Evolutionary conservation across 2,888 invertebrate species (phyloP), one percentile per base, ranked within the genome.

Genomic region (Microdon myrmicae): DNA sequence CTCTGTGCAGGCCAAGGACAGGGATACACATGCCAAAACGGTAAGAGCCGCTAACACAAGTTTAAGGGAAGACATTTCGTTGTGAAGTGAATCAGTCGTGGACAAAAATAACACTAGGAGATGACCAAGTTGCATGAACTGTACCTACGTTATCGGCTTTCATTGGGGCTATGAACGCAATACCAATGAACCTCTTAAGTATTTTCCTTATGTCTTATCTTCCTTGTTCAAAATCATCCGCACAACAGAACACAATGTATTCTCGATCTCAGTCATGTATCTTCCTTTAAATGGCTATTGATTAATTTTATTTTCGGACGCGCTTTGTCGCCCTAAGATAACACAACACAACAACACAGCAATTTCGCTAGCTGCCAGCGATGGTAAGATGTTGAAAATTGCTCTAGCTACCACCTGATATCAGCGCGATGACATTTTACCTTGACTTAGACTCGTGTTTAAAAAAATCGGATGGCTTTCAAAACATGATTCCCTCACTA

Each of bases 1-100:
- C 28, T 75, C 73, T 1, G 71, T 72, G 54, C 77, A 77, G 19
- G 68, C 68, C 44, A 69, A 49, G 26, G 60, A 58, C 1, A 45
- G 17, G 3, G 16, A 31, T 7, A 70, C 13, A 4, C 61, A 58
- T n/a, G 16, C 45, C 8, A 66, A 25, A 5, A 47, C 17, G 4
- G 14, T 3, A 69, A 26, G 16, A 49, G 8, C 10, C 25, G 22
- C 17, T 47, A 37, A 29, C 45, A 22, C 26, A 28, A 47, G 7
- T 4, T 19, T 5, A 12, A 32, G 19, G 2, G 41, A 8, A 23
- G 32, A 32, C 64, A 64, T 64, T 9, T 8, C 12, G 8, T 5
- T 25, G 14, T 19, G 7, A 44, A 41, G 20, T 19, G 8, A 39
- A 20, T 19, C 22, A 14, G 37, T 25, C 31, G 23, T 20, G 31